Base-by-base conservation (phyloP, 2,113 vertebrate genomes). In the Oryzias melastigma region DNA sequence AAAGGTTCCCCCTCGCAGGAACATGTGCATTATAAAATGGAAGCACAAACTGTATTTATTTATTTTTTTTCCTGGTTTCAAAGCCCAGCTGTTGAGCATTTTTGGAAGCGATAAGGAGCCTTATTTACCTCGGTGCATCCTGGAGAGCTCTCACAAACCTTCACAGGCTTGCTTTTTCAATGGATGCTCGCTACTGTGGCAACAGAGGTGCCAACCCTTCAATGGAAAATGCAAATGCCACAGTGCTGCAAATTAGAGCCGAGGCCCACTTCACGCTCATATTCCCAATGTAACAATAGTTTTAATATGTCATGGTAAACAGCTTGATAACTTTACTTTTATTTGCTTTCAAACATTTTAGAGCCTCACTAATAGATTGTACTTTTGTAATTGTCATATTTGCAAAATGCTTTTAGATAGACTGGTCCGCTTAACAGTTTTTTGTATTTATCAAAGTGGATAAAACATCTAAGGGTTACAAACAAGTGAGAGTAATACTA, bases 191-290 rank as follows among this genome's bases (percentile, higher is more conserved):
- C 44, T 46, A 7, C 16, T 16, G 15, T 47, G 16, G 16, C 7
- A 18, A 19, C 19, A 47, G n/a, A 47, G n/a, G 19, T 18, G 19
- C 46, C 16, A 47, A 47, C 16, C 7, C 46, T 19, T 7, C 16
- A 47, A 10, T 10, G 19, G 46, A n/a, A 7, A 47, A 47, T 47
- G 46, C 6, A 19, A 47, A 47, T 18, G 46, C n/a, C 44, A 46
- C 16, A n/a, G 44, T 46, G 17, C 19, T n/a, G 19, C n/a, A 47
- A 47, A 47, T 18, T 18, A 19, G 10, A 80, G 67, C 54, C 48
- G 59, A 68, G 35, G 10, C 35, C 29, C 35, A 12, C 35, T 35
- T 35, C 35, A 35, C 10, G 8, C 35, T 35, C 35, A 35, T 12
- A 12, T 35, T 35, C 35, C 8, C 10, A 3, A 12, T 35, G 35